Evolutionary conservation across 1,140 invertebrate species (phyloP), one percentile per base, ranked within the genome.

Genomic region (Drosophila varians): DNA sequence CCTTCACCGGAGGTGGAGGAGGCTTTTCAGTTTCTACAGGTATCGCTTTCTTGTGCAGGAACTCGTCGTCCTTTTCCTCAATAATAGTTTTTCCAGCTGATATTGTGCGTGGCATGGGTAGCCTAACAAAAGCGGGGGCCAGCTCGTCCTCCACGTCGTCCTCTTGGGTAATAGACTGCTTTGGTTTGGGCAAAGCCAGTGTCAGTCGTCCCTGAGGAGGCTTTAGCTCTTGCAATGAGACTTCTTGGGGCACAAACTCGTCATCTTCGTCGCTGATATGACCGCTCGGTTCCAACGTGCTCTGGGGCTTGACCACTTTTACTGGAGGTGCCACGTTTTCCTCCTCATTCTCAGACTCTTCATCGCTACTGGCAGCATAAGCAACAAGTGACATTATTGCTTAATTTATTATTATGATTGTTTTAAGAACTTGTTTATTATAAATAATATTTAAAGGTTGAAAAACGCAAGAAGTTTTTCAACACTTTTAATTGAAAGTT

Each of bases 11-110:
- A 42, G 77, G 84, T 11, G 66, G 53, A n/a, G 82, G 74, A 8
- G 64, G 68, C 40, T 74, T 82, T 57, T 89, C 82, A 25, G 79
- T 65, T 18, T 34, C 57, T 42, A 62, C 14, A 4, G 68, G 64
- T 3, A 66, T 68, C 55, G 91, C 92, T 72, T 93, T 93, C 77
- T 93, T 94, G 53, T 92, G 92, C n/a, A 94, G 58, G 73, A 93
- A 93, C 76, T 94, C 93, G 88, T 94, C 93, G 72, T 93, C 93
- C 40, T 91, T 92, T 66, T 94, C 93, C 55, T 91, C 87, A 11
- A 93, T 77, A 1, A 61, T 26, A 3, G 31, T 9, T 16, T 40
- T 43, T 25, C 23, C 43, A 0, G 11, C 4, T 1, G 18, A 4
- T 31, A 34, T 11, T 23, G 38, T 36, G 1, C 61, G 62, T 26